Percentiles rank a stretch among this genome's conserved stretches.
Evolutionary conservation across 2,113 vertebrate genomes (phyloP).

Genomic region (Porphyrio hochstetteri): DNA sequence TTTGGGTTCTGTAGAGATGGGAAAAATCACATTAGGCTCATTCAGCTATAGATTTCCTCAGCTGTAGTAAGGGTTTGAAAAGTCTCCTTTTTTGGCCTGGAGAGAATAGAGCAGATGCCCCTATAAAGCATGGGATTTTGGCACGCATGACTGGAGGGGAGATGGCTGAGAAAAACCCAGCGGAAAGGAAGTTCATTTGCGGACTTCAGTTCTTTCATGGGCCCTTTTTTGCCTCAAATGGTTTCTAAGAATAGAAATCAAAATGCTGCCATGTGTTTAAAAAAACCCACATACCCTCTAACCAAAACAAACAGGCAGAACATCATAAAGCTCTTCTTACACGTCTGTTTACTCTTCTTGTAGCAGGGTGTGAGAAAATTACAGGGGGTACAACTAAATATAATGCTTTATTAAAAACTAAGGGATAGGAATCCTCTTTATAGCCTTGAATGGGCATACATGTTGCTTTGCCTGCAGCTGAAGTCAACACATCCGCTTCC

Average conservation of each 20-base stretch:
- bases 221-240: constrained; percentile 29
- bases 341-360: background rate
- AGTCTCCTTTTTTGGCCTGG: constrained; percentile 64
- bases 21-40: background rate
- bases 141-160: constrained; percentile 32
- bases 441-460: background rate
- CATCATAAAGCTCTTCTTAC: background rate
- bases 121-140: constrained; percentile 63
- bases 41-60: constrained; percentile 4
- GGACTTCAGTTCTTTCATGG: constrained; percentile 12
- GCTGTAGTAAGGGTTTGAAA: constrained; percentile 35
- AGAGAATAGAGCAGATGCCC: constrained; percentile 51
- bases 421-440: background rate
- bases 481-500: background rate
- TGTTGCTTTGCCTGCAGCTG: background rate
- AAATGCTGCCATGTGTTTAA: constrained; percentile 58
- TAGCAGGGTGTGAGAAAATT: background rate
- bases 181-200: constrained; percentile 48
- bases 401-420: background rate
- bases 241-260: constrained; percentile 62
- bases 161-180: constrained; percentile 49
- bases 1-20: background rate
- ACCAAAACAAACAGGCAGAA: constrained; percentile 21
- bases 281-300: background rate
- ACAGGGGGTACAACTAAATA: background rate